Base-by-base conservation (phyloP, 2,797 vertebrate genomes). In the Etheostoma nigrum region DNA sequence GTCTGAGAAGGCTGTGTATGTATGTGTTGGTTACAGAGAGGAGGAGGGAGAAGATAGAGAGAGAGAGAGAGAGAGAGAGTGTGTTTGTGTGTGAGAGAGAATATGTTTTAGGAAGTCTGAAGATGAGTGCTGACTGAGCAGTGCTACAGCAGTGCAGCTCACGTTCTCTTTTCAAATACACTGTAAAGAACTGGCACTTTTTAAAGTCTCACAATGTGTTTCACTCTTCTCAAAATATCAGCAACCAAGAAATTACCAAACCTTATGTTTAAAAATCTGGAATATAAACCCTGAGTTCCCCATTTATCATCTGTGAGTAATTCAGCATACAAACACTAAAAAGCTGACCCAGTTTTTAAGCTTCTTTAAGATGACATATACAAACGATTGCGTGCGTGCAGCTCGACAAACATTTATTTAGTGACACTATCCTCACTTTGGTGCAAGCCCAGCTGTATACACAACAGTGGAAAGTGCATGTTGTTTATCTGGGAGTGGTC, bases 51-150 rank as follows among this genome's bases (percentile, higher is more conserved):
- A 52, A 58, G 72, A 76, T 67, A 62, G 60, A 71, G 62, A 67
- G 66, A 67, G 62, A 64, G 16, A 68, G 33, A 0, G 33, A 2
- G 33, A 3, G 40, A 4, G 42, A 1, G 42, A 51, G 79, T 59
- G 82, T 52, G 48, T 47, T 67, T 74, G 40, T 57, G 81, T 67
- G 80, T 65, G 72, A 30, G 58, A 63, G 54, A 19, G 62, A 83
- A 83, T 58, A 63, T 92, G 90, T 93, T 93, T 93, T 85, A 93
- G 93, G 90, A 94, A 93, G 92, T 91, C 88, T 88, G 72, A 74
- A 86, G 68, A 83, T 63, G 52, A 81, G 75, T 76, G 63, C 60
- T 30, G 65, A 71, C 53, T 72, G 78, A 80, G 78, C 65, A 25
- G 61, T n/a, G 11, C 73, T 49, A 55, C 70, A 67, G 61, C 51